Evolutionary conservation across 2,888 invertebrate species (phyloP).

Genomic region (Polietes domitor): DNA sequence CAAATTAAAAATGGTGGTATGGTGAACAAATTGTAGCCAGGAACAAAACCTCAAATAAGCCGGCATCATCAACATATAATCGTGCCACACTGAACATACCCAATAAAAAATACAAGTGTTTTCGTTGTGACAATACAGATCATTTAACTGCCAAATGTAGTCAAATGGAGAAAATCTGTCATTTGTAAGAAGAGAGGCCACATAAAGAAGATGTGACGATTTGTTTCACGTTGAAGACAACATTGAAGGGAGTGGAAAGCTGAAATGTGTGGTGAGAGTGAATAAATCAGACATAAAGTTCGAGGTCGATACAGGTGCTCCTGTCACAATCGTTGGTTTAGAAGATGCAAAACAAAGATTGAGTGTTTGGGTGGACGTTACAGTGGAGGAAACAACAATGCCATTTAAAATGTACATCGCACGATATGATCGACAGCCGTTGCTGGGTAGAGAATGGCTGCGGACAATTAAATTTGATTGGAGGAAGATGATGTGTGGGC

Average conservation of each 20-base stretch:
- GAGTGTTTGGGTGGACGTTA: not conserved
- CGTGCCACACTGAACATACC: not conserved
- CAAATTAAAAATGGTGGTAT: not conserved
- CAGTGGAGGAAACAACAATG: not conserved
- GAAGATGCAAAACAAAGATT: slow-evolving; percentile 6
- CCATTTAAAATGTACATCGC: slow-evolving; percentile 44
- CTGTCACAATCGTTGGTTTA: slow-evolving; percentile 26
- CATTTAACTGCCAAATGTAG: too few species aligned
- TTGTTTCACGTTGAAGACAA: not conserved
- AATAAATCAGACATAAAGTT: too few species aligned
- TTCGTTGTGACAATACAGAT: slow-evolving; percentile 11
- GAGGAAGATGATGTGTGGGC: not conserved
- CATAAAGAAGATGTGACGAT: not conserved
- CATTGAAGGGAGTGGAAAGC: not conserved
- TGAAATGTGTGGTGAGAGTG: not conserved
- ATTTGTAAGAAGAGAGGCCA: not conserved
- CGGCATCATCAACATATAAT: not conserved
- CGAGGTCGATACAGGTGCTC: slow-evolving; percentile 26
- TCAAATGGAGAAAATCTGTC: slow-evolving; percentile 1
- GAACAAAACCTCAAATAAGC: not conserved
- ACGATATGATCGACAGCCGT: slow-evolving; percentile 51
- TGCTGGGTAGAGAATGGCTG: slow-evolving; percentile 28
- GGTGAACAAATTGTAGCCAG: not conserved
- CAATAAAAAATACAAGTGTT: not conserved
- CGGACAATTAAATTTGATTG: not conserved